Percentiles rank a stretch among this genome's conserved stretches.
Conservation (phyloP, 2,113 vertebrate genomes). For the Fregata magnificens region DNA sequence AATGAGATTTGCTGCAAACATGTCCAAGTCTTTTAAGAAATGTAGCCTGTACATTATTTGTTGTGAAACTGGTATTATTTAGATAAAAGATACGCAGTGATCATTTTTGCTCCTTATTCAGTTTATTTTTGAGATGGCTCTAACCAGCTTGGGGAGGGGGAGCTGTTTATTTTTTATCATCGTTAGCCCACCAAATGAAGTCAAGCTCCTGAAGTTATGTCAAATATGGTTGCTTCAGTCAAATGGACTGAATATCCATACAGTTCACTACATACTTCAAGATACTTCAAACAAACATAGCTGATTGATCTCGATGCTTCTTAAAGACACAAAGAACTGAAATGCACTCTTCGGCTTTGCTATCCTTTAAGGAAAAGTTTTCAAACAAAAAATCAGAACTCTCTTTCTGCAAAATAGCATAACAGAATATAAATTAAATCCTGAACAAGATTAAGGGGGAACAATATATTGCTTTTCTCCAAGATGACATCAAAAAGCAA, state of each 20-base stretch:
- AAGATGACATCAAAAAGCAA: background rate
- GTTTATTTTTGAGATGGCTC: background rate
- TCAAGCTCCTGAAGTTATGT: background rate
- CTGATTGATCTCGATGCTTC: background rate
- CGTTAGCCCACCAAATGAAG: background rate
- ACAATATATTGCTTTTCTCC: background rate
- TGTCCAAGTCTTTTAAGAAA: background rate
- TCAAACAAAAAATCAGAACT: background rate
- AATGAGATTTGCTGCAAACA: background rate
- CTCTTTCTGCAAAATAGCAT: background rate
- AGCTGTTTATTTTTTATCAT: background rate
- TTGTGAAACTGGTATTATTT: background rate
- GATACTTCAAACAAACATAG: background rate
- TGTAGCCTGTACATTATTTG: background rate
- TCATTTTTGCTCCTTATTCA: background rate
- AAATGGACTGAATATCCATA: background rate
- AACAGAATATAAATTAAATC: background rate
- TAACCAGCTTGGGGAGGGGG: background rate
- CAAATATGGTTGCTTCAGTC: background rate
- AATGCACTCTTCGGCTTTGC: background rate
- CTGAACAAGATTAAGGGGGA: background rate
- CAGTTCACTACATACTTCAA: background rate
- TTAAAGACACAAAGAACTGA: background rate
- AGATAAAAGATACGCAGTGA: background rate
- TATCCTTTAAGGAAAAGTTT: background rate